Percentiles rank a stretch among this genome's conserved stretches.
These are phyloP conservation scores for Macrobrachium nipponense DNA, from an alignment of 1,140 invertebrate genomes.

Conservation along the genomic window DNA sequence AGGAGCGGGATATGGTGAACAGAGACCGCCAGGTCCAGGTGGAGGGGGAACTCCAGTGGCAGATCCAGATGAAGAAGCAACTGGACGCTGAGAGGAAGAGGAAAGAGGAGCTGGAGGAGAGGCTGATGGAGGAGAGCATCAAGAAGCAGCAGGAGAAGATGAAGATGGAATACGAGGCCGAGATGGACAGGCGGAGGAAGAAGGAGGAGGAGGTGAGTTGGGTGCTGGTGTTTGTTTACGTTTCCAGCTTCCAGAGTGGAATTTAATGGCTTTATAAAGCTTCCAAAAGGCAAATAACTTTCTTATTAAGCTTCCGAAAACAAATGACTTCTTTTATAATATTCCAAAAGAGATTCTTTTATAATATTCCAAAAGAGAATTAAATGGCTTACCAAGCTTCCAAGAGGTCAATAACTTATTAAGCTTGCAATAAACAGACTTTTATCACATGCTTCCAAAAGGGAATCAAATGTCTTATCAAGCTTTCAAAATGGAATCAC, in stretches of 20 bases:
- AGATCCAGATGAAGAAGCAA: constrained; percentile 36
- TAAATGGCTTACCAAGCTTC: too few species aligned
- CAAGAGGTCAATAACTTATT: not conserved
- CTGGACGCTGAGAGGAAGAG: constrained; percentile 35
- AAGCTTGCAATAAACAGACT: not conserved
- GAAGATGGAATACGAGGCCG: constrained; percentile 44
- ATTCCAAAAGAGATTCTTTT: too few species aligned
- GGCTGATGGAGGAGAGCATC: constrained; percentile 37
- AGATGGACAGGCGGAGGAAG: constrained; percentile 35
- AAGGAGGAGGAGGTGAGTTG: constrained; percentile 43
- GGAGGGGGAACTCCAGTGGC: constrained; percentile 26
- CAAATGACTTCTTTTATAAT: too few species aligned
- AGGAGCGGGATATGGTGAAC: not conserved
- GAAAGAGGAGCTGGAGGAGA: constrained; percentile 45
- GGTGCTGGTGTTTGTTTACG: not conserved
- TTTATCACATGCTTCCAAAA: not conserved
- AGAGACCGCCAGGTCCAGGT: not conserved
- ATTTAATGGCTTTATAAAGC: too few species aligned
- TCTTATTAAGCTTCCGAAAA: too few species aligned
- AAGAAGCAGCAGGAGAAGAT: constrained; percentile 49
- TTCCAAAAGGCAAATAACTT: not conserved
- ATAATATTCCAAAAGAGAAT: too few species aligned
- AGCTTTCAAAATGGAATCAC: too few species aligned
- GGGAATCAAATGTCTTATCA: too few species aligned
- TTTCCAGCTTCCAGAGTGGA: too few species aligned